These are phyloP conservation scores for Lycaon pictus DNA, from an alignment of 2,113 vertebrate genomes.

Conservation along the genomic window DNA sequence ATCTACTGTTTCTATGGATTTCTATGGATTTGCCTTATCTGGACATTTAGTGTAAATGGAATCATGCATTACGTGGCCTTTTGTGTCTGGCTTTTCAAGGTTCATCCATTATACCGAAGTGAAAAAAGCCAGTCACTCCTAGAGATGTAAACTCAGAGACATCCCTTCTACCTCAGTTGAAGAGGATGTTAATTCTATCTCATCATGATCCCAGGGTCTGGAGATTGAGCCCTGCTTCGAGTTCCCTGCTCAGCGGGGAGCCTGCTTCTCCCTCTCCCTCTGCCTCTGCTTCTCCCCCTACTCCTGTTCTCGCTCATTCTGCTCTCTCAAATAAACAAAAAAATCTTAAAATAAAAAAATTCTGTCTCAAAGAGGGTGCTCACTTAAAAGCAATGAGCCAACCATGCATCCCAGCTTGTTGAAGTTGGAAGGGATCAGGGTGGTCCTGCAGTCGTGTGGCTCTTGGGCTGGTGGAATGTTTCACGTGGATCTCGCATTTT, in stretches of 20 bases:
- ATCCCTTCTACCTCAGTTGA: not conserved
- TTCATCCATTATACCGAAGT: not conserved
- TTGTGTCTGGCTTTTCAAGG: not conserved
- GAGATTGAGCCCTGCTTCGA: fast-evolving
- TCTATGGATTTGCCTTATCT: not conserved
- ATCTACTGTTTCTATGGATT: not conserved
- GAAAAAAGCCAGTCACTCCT: no score
- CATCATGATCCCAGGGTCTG: not conserved
- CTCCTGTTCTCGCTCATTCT: not conserved
- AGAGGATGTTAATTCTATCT: not conserved
- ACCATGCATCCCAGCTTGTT: not conserved
- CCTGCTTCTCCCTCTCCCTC: not conserved
- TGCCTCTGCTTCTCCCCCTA: not conserved
- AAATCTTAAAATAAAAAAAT: no score
- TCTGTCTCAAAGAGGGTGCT: not conserved
- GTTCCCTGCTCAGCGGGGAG: not conserved
- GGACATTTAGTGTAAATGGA: not conserved
- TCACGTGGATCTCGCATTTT: not conserved
- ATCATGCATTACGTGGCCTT: not conserved
- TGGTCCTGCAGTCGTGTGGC: no score
- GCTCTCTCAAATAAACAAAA: not conserved
- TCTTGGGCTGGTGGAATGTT: not conserved
- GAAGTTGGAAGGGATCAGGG: not conserved
- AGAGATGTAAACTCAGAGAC: not conserved
- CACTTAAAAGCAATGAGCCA: not conserved